Percentiles rank a stretch among this genome's conserved stretches.
Evolutionary conservation across 1,140 invertebrate genomes (phyloP).

Genomic region (Amphibalanus amphitrite): DNA sequence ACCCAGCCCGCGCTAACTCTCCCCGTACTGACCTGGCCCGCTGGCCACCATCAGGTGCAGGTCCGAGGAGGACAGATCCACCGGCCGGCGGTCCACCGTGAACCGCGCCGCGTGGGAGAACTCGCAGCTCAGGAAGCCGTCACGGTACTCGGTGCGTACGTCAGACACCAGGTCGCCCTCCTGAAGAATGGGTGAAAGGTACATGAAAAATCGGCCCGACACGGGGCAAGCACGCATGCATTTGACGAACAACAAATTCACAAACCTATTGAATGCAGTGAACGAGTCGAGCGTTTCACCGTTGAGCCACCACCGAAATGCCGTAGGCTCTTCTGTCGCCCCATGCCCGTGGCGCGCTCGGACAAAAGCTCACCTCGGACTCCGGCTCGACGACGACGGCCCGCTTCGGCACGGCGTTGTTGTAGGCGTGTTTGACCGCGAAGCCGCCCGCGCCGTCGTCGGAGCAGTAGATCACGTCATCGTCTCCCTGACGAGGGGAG

Average conservation of each 20-base stretch:
- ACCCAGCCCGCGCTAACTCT: too few relatives aligned
- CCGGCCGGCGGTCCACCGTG: slow-evolving; percentile 39
- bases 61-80: slow-evolving; percentile 47
- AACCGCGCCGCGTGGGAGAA: slow-evolving; percentile 41
- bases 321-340: too few relatives aligned
- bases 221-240: too few relatives aligned
- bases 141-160: slow-evolving; percentile 38
- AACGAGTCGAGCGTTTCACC: too few relatives aligned
- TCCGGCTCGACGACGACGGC: too few relatives aligned
- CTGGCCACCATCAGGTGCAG: slow-evolving; percentile 56
- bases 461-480: slow-evolving; percentile 67
- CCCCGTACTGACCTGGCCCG: slow-evolving; percentile 32
- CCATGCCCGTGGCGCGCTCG: too few relatives aligned
- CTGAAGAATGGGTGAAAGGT: slow-evolving; percentile 11
- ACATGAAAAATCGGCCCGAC: slow-evolving; percentile 1
- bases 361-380: too few relatives aligned
- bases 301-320: too few relatives aligned
- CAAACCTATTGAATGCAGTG: too few relatives aligned
- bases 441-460: slow-evolving; percentile 34
- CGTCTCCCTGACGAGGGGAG: slow-evolving; percentile 42
- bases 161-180: slow-evolving; percentile 38
- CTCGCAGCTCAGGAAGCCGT: slow-evolving; percentile 56
- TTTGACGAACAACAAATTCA: too few relatives aligned
- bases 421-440: slow-evolving; percentile 48
- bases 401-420: slow-evolving; percentile 18